phyloP scores from a whole-genome alignment of 2,797 vertebrate genomes.

The Phrynocephalus vlangalii region DNA sequence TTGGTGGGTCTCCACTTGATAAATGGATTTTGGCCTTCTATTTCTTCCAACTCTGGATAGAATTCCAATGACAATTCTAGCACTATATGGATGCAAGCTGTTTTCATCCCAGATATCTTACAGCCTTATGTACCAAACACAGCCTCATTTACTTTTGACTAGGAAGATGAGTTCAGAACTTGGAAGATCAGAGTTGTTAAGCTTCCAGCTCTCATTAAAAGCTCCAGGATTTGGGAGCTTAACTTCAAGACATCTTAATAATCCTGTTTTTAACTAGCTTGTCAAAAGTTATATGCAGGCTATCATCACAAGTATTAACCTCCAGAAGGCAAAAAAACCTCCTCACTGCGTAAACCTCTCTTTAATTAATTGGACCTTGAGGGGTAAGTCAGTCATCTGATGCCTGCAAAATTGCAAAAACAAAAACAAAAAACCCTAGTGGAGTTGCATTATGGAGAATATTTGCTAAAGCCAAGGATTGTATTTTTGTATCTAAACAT shows the following conservation, averaged over 20 bases:
- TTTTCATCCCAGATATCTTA: slow-evolving; percentile 33
- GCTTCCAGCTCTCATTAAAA: slow-evolving; percentile 35
- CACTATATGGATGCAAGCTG: background rate
- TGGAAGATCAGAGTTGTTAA: slow-evolving; percentile 15
- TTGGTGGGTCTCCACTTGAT: no score
- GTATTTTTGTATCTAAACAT: background rate
- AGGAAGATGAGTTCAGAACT: slow-evolving; percentile 33
- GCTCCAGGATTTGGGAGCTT: slow-evolving; percentile 20
- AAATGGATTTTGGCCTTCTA: no score
- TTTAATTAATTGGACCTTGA: background rate
- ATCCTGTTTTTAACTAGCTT: slow-evolving; percentile 15
- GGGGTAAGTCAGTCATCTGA: background rate
- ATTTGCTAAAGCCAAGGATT: background rate
- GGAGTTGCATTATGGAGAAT: background rate
- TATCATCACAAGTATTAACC: background rate
- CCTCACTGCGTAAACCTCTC: background rate
- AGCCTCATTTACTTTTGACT: slow-evolving; percentile 27
- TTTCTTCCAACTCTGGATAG: no score
- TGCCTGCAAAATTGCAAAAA: no score
- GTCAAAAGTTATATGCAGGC: slow-evolving; percentile 12
- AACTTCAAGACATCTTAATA: slow-evolving; percentile 47
- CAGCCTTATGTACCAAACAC: slow-evolving; percentile 23
- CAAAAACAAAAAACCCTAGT: background rate
- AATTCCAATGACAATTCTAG: slow-evolving; percentile 15
- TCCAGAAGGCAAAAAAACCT: background rate